Evolutionary conservation across 53 echinoderm and acorn worm genomes (phyloP).

Genomic region (Henricia sp.): DNA sequence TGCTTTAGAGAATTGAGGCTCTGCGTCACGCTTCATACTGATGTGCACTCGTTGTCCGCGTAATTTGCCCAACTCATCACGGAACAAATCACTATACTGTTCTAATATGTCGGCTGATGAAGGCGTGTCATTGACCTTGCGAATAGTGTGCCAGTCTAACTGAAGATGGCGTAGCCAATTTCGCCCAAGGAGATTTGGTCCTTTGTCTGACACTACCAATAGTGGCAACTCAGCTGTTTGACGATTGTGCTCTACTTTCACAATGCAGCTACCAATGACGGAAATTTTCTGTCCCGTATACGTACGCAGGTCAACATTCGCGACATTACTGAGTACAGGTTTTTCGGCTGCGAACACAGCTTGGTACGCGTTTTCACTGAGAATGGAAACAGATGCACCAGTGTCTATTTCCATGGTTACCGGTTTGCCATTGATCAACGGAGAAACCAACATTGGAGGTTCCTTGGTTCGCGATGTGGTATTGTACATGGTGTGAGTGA

Average conservation of each 20-base stretch:
- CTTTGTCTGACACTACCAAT: slow-evolving; percentile 44
- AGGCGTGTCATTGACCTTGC: background rate
- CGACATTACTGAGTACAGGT: background rate
- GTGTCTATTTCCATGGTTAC: slow-evolving; percentile 2
- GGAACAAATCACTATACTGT: background rate
- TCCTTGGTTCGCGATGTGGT: background rate
- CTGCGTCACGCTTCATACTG: background rate
- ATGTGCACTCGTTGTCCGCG: background rate
- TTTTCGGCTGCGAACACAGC: background rate
- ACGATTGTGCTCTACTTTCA: background rate
- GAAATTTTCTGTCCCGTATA: slow-evolving; percentile 32
- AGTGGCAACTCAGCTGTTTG: slow-evolving; percentile 19
- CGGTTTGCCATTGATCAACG: background rate
- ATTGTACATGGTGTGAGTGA: background rate
- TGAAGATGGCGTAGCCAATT: slow-evolving; percentile 47
- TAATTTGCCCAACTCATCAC: background rate
- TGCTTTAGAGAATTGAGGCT: background rate
- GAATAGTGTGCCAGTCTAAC: slow-evolving; percentile 14
- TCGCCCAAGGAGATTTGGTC: slow-evolving; percentile 53
- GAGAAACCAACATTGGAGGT: background rate
- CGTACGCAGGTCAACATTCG: slow-evolving; percentile 10
- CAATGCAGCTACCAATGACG: background rate
- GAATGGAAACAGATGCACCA: slow-evolving; percentile 11
- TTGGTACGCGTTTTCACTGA: background rate
- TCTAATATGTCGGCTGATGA: background rate